Evolutionary conservation across 2,113 vertebrate genomes (phyloP).

Genomic region (Pterocles orientalis): DNA sequence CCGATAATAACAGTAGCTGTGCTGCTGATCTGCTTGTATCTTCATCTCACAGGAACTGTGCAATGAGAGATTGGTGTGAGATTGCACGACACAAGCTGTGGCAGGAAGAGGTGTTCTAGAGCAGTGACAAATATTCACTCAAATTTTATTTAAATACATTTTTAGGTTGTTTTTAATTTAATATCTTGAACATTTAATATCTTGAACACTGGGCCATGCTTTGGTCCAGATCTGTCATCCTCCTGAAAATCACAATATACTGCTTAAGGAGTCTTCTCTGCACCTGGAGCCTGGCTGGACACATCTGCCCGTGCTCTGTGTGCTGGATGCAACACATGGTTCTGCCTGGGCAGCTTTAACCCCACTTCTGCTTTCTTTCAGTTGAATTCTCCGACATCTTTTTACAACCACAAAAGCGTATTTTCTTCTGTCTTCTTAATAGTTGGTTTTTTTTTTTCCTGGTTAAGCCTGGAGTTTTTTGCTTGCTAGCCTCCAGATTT

Average conservation of each 20-base stretch:
- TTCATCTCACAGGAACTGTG: neutral
- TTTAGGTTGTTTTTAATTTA: neutral
- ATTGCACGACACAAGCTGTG: neutral
- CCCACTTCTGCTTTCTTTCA: conserved; percentile 8
- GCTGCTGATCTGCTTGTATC: neutral
- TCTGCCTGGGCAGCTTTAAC: conserved; percentile 33
- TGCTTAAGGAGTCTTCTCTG: neutral
- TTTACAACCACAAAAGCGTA: neutral
- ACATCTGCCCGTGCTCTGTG: conserved; percentile 14
- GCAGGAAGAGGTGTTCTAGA: neutral
- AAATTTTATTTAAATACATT: neutral
- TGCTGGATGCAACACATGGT: neutral
- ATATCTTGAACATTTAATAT: neutral
- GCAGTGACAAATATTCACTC: neutral
- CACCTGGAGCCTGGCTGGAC: conserved; percentile 36
- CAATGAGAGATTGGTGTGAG: neutral
- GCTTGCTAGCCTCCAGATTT: conserved; percentile 55
- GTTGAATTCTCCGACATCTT: neutral
- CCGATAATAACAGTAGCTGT: neutral
- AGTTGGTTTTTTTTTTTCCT: neutral
- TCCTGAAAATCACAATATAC: conserved; percentile 12
- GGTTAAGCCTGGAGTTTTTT: conserved; percentile 6
- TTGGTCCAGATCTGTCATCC: conserved; percentile 13
- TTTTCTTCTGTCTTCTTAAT: neutral
- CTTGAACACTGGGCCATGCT: neutral